Percentiles rank a stretch among this genome's conserved stretches.
phyloP scores from a whole-genome alignment of 2,888 invertebrate genomes.

The Formica aserva region DNA sequence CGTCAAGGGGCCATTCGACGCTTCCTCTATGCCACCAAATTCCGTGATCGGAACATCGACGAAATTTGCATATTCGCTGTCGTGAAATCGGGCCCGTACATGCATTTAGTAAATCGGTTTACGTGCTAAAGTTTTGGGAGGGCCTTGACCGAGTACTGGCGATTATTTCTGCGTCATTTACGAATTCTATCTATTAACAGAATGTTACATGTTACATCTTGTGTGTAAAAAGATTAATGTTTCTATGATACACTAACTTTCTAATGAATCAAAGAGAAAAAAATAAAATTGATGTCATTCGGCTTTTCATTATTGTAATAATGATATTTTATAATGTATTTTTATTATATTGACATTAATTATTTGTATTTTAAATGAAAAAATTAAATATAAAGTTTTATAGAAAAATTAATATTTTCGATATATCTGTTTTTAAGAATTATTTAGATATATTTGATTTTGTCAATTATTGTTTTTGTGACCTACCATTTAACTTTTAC shows the following conservation, averaged over 20 bases:
- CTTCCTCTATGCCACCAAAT: conserved; percentile 49
- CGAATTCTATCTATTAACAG: background rate
- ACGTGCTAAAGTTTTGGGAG: conserved; percentile 23
- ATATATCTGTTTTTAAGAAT: background rate
- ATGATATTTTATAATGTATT: background rate
- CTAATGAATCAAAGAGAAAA: background rate
- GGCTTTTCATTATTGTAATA: background rate
- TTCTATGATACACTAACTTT: background rate
- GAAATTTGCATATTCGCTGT: conserved; percentile 63
- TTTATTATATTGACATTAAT: conserved; percentile 9
- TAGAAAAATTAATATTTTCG: background rate
- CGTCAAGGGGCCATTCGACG: conserved; percentile 35
- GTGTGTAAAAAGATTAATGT: background rate
- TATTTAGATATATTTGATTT: background rate
- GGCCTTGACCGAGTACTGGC: background rate
- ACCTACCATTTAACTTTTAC: background rate
- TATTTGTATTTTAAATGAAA: background rate
- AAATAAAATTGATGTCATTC: background rate
- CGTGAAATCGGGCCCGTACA: conserved; percentile 43
- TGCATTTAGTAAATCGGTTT: conserved; percentile 61
- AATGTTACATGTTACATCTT: background rate
- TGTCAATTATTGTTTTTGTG: background rate
- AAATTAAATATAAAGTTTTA: background rate
- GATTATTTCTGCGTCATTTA: conserved; percentile 11
- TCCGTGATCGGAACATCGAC: conserved; percentile 58